A percentile compares a stretch with the other conserved stretches of the same genome.
phyloP scores from a whole-genome alignment of 1,140 invertebrate genomes.

The Hyles vespertilio region DNA sequence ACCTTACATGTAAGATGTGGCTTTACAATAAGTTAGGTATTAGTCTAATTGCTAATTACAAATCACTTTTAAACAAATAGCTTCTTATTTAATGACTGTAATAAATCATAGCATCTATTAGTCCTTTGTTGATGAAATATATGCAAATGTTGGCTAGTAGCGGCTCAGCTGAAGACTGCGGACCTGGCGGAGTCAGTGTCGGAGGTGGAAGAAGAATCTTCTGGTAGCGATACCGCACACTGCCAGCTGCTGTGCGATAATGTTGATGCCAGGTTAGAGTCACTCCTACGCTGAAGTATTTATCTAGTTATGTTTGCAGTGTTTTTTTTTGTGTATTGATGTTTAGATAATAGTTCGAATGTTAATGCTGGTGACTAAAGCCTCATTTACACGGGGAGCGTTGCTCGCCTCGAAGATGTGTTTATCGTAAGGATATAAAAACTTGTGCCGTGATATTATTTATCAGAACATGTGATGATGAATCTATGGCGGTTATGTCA shows the following conservation, averaged over 20 bases:
- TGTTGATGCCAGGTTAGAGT: slow-evolving; percentile 64
- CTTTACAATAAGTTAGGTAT: too few species aligned
- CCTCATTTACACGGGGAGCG: too few species aligned
- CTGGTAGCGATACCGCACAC: slow-evolving; percentile 65
- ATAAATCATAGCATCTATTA: not conserved
- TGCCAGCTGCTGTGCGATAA: slow-evolving; percentile 69
- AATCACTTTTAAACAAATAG: slow-evolving; percentile 1
- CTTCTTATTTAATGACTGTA: not conserved
- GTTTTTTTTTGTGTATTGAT: too few species aligned
- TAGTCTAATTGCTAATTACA: not conserved
- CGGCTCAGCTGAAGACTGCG: slow-evolving; percentile 53
- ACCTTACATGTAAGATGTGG: too few species aligned
- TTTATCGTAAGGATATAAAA: too few species aligned
- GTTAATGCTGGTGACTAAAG: too few species aligned
- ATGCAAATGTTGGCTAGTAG: slow-evolving; percentile 12
- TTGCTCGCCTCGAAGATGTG: too few species aligned
- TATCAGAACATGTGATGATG: too few species aligned
- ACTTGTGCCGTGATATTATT: too few species aligned
- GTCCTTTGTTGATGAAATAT: slow-evolving; percentile 8
- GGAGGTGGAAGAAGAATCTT: slow-evolving; percentile 71
- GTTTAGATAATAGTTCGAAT: too few species aligned
- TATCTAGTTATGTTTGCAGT: too few species aligned
- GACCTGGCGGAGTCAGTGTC: slow-evolving; percentile 72
- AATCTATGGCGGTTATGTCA: too few species aligned
- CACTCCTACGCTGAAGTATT: not conserved